Evolutionary conservation across 2,113 vertebrate genomes (phyloP).

Genomic region (Muscicapa adusta): DNA sequence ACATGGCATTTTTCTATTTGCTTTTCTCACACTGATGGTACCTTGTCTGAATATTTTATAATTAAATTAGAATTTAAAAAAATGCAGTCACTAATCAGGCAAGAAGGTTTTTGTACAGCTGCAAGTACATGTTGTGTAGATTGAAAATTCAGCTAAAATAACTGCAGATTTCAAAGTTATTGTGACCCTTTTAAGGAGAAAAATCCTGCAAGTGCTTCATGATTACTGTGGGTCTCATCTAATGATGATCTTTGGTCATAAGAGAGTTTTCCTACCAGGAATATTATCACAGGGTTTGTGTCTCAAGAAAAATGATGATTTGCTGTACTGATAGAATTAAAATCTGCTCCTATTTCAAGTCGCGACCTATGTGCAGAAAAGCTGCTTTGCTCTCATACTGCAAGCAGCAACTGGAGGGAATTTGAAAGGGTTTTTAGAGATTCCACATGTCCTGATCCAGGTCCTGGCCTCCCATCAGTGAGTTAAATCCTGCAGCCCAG

Average conservation of each 20-base stretch:
- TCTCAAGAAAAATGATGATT: neutral
- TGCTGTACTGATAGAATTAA: neutral
- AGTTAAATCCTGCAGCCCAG: neutral
- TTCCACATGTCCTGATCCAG: neutral
- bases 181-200: neutral
- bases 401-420: neutral
- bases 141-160: neutral
- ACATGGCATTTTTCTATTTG: neutral
- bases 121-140: neutral
- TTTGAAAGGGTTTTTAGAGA: neutral
- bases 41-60: neutral
- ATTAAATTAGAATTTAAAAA: neutral
- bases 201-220: neutral
- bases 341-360: neutral
- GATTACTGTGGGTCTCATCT: neutral
- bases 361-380: neutral
- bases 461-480: neutral
- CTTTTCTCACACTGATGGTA: neutral
- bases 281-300: neutral
- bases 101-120: neutral
- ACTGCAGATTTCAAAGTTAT: neutral
- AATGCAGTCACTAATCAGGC: neutral
- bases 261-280: neutral
- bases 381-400: neutral
- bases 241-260: neutral